A percentile compares a stretch with the other conserved stretches of the same genome.
Conservation (phyloP, 64 coral and sea anemone genomes). For the Trachythela sp. region DNA sequence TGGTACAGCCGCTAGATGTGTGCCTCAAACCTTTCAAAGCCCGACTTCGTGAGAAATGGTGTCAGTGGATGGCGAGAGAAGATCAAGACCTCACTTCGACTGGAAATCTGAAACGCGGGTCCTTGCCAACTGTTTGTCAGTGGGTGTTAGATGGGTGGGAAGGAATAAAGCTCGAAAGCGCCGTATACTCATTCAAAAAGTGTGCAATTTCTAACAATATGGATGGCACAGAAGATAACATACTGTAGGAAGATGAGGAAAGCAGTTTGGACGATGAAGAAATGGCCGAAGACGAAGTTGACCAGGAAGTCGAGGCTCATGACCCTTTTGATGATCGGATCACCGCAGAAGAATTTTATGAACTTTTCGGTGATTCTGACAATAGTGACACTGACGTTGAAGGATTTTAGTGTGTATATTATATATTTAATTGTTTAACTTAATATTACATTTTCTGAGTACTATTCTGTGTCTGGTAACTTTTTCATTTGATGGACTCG, state of each 20-base stretch:
- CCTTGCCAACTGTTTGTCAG: no score
- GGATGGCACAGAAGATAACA: constrained; percentile 24
- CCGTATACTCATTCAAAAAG: no score
- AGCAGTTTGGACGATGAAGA: no score
- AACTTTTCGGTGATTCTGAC: not conserved
- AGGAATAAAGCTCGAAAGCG: no score
- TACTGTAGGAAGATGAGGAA: constrained; percentile 5
- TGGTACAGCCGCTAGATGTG: not conserved
- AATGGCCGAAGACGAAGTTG: constrained; percentile 26
- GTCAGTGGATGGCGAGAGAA: constrained; percentile 25
- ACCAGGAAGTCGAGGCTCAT: constrained; percentile 23
- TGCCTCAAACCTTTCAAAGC: constrained; percentile 14
- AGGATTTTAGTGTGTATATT: no score
- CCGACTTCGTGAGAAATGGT: constrained; percentile 21
- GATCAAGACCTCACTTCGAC: constrained; percentile 17
- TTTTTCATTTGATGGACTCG: not conserved
- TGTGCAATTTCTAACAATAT: no score
- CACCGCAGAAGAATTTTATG: constrained; percentile 23
- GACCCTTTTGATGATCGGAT: constrained; percentile 37
- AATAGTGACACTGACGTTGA: no score
- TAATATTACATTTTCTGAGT: no score
- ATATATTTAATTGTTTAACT: no score
- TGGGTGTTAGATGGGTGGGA: no score
- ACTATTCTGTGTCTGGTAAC: not conserved
- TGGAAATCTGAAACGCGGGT: constrained; percentile 22